These are phyloP conservation scores for Kryptolebias marmoratus DNA, from an alignment of 2,113 vertebrate species.

Conservation along the genomic window DNA sequence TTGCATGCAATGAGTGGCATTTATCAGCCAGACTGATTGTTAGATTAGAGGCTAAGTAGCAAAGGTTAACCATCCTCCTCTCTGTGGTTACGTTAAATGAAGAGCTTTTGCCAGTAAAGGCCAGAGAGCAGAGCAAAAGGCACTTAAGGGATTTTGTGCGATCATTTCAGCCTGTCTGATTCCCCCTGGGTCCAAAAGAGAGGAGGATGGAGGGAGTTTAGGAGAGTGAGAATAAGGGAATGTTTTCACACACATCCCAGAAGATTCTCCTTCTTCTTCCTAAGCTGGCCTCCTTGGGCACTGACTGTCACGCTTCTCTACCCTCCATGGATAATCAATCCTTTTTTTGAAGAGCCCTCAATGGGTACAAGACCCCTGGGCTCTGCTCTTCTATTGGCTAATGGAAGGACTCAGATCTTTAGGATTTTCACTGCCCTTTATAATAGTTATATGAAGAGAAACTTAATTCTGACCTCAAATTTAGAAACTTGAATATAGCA, in stretches of 20 bases:
- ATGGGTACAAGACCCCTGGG: conserved; percentile 51
- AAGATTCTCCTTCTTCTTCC: conserved; percentile 58
- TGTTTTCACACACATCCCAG: conserved; percentile 65
- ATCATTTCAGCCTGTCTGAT: conserved; percentile 74
- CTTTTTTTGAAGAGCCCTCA: conserved; percentile 71
- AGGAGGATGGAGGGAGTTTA: conserved; percentile 46
- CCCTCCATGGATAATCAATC: conserved; percentile 80
- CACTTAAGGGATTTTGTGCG: conserved; percentile 69
- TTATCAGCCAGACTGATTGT: conserved; percentile 44
- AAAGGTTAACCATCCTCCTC: conserved; percentile 50
- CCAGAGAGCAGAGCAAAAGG: conserved; percentile 54
- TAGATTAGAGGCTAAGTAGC: conserved; percentile 44
- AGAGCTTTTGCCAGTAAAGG: conserved; percentile 38
- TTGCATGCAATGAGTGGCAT: conserved; percentile 40
- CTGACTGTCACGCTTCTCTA: conserved; percentile 76
- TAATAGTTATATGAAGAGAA: conserved; percentile 66
- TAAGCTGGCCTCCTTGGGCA: conserved; percentile 70
- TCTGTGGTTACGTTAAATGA: conserved; percentile 41
- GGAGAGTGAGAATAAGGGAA: conserved; percentile 45
- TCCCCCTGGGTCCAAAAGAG: conserved; percentile 63
- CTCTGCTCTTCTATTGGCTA: conserved; percentile 62
- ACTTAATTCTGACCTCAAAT: conserved; percentile 68
- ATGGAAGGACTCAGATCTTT: conserved; percentile 58
- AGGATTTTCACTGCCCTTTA: conserved; percentile 69
- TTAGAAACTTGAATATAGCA: conserved; percentile 26